Percentiles rank a stretch among this genome's conserved stretches.
phyloP scores from a whole-genome alignment of 1,140 invertebrate genomes.

The Heliconius congener region DNA sequence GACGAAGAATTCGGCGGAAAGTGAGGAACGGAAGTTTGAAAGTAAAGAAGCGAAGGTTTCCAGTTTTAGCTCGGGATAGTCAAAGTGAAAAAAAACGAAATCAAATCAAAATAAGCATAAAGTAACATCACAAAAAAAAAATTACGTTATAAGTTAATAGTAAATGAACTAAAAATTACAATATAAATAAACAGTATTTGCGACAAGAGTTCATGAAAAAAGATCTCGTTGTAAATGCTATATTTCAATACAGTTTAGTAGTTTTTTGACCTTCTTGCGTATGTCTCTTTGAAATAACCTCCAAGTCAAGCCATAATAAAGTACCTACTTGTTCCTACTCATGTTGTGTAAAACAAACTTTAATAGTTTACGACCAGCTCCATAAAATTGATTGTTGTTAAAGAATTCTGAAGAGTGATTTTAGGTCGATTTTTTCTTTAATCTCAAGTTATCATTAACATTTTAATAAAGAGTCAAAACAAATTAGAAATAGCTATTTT shows the following conservation, averaged over 20 bases:
- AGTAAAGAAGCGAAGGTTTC: too few species aligned
- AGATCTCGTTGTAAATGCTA: background rate
- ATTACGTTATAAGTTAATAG: too few species aligned
- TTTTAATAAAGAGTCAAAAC: too few species aligned
- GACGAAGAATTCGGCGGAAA: too few species aligned
- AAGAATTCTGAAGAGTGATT: background rate
- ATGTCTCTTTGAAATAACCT: slow-evolving; percentile 2
- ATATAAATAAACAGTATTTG: background rate
- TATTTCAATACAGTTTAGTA: background rate
- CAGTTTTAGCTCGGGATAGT: too few species aligned
- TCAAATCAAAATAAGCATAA: too few species aligned
- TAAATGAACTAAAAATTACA: background rate
- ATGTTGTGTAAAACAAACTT: background rate
- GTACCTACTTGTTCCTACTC: background rate
- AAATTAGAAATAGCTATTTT: too few species aligned
- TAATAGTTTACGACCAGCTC: background rate
- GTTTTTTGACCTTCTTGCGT: background rate
- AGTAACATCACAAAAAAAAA: background rate
- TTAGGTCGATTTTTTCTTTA: too few species aligned
- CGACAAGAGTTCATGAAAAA: background rate
- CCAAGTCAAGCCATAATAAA: background rate
- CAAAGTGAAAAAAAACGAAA: too few species aligned
- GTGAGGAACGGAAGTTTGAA: too few species aligned
- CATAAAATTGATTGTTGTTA: background rate
- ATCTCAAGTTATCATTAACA: too few species aligned